Base-by-base conservation (phyloP, 1,140 invertebrate species). In the Drosophila bocqueti region DNA sequence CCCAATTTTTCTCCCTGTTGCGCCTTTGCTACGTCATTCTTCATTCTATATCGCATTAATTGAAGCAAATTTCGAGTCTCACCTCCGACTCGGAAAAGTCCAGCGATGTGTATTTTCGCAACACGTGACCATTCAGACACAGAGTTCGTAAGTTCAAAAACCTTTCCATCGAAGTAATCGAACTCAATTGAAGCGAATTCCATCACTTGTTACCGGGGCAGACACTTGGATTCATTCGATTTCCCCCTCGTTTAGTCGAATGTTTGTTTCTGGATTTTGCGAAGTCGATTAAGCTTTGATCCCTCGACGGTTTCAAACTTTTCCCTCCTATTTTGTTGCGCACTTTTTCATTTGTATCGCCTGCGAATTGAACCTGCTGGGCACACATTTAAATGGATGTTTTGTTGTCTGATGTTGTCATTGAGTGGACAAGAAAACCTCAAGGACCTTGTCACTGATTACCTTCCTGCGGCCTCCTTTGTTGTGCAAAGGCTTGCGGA, bases 221-320 rank as follows among this genome's bases (percentile, higher is more conserved):
- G 13, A 67, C 49, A 40, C 67, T 71, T 50, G 24, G 46, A 55
- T 71, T 71, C 63, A 67, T 71, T 71, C 67, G 46, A 73, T 73
- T 73, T 29, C 43, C 49, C 47, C 40, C 24, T 34, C 18, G 57
- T 55, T 72, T 34, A 36, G 43, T 42, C 34, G 11, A 8, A n/a
- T 24, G 4, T 26, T 46, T 42, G n/a, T 58, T 59, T 69, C 46
- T 49, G 50, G 29, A 50, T 43, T 72, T 61, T n/a, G 42, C 43
- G 21, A 43, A 75, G 36, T 77, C 63, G 75, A 77, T 77, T 77
- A 77, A 77, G 76, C 75, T 68, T 77, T 77, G 26, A 4, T 77
- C 75, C 61, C 75, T 49, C 36, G 26, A 5, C 26, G 26, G 4
- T 26, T 26, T 26, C 26, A 26, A 4, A 26, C 26, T 26, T 26